Base-by-base conservation (phyloP, 1,140 invertebrate genomes). In the Paraescarpia echinospica region DNA sequence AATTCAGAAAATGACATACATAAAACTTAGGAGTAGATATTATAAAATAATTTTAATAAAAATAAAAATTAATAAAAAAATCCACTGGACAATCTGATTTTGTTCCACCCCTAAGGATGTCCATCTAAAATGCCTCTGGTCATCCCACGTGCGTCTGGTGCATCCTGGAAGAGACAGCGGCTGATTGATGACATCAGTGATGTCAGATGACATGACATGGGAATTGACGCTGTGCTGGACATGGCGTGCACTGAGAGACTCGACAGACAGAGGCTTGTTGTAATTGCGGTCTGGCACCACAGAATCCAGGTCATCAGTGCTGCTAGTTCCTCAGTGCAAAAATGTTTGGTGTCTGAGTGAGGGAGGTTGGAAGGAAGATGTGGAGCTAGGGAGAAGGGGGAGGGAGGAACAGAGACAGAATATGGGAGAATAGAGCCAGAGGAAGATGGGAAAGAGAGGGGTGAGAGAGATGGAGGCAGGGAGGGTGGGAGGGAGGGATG, bases 81-180 rank as follows among this genome's bases (percentile, higher is more conserved):
- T 77, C 22, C 18, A 18, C 59, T 77, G 59, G 27, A 77, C 22
- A 2, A 77, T 77, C 9, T 77, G 59, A 27, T 77, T 77, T 77
- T 77, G 22, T 18, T 27, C 59, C 59, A 77, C 22, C 59, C 59
- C 59, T 22, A 31, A 22, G 14, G 59, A 77, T 77, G 59, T 77
- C 59, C 59, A 77, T 77, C 59, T 77, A 27, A 31, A 77, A 18
- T 77, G 59, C 27, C 18, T 2, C 27, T 77, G 59, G 59, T 2
- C 59, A 77, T 2, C 8, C 59, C 1, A 22, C 22, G 22, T 27
- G 59, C 2, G 59, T 77, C 59, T 18, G 22, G 59, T 77, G 18
- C 27, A 4, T 77, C 59, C 59, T 77, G 59, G 90, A 91, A 27
- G 34, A 34, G 34, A 92, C 34, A 92, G 18, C 33, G 92, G 90